phyloP scores from a whole-genome alignment of 2,888 invertebrate species.

The Xylota segnis region DNA sequence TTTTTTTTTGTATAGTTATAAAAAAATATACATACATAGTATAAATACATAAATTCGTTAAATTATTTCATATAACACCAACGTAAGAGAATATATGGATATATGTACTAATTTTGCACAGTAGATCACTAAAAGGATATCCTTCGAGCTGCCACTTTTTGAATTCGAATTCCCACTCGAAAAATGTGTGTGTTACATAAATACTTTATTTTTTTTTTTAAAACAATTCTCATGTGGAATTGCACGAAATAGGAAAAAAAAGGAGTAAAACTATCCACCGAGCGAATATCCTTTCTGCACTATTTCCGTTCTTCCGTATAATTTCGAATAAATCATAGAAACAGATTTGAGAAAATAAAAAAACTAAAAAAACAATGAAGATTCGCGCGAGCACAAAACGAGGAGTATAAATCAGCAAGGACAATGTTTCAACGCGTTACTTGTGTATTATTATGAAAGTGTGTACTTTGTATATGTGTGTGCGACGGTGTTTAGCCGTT shows the following conservation, averaged over 20 bases:
- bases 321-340: constrained; percentile 31
- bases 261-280: constrained; percentile 9
- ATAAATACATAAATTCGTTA: constrained; percentile 65
- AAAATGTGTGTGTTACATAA: constrained; percentile 52
- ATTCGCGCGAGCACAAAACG: constrained; percentile 51
- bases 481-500: constrained; percentile 72
- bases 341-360: constrained; percentile 6
- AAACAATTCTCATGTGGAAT: background rate
- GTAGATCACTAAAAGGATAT: constrained; percentile 16
- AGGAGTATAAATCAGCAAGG: constrained; percentile 56
- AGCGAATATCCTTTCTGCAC: constrained; percentile 44
- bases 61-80: constrained; percentile 27
- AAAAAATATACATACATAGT: constrained; percentile 30
- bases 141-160: constrained; percentile 3
- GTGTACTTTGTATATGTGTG: constrained; percentile 52
- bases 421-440: constrained; percentile 66
- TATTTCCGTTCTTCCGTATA: constrained; percentile 48
- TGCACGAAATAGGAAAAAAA: background rate
- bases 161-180: constrained; percentile 23
- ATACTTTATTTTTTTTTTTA: constrained; percentile 2
- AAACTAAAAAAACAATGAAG: constrained; percentile 17
- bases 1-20: constrained; percentile 40
- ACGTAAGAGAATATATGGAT: background rate
- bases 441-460: constrained; percentile 46
- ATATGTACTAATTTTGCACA: constrained; percentile 16